Conservation (phyloP, 2,113 vertebrate genomes). For the Edolisoma coerulescens region DNA sequence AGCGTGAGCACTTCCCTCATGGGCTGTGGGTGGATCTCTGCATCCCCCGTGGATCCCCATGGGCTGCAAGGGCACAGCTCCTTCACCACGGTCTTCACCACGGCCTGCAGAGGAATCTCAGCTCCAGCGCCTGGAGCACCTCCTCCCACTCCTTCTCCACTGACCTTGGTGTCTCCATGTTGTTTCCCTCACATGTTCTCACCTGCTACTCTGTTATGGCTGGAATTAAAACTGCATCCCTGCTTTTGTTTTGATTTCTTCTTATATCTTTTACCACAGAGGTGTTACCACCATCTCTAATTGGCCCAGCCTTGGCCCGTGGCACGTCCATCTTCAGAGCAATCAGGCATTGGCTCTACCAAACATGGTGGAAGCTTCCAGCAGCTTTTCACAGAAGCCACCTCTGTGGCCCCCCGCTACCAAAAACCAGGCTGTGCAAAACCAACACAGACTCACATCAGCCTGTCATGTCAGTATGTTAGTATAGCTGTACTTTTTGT, state of each 20-base stretch:
- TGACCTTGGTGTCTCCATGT: neutral
- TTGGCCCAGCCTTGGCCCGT: neutral
- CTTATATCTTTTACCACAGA: neutral
- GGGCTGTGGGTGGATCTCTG: neutral
- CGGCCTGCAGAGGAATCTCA: accelerated
- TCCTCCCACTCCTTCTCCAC: neutral
- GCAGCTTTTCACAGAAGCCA: neutral
- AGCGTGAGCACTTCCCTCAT: neutral
- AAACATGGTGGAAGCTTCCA: neutral
- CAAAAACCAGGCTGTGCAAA: neutral
- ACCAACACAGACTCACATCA: neutral
- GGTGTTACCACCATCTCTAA: neutral
- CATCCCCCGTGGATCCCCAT: accelerated
- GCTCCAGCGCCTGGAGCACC: accelerated
- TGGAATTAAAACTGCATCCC: neutral
- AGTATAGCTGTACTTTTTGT: neutral
- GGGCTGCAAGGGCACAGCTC: neutral
- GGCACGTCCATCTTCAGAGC: neutral
- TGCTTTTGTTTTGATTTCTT: neutral
- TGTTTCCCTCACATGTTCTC: neutral
- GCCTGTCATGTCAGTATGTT: neutral
- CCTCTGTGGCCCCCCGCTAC: neutral
- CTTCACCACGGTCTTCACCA: neutral
- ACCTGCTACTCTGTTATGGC: neutral
- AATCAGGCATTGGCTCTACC: neutral